These are phyloP conservation scores for Trochalopteron elliotii DNA, from an alignment of 2,113 vertebrate genomes.

Conservation along the genomic window DNA sequence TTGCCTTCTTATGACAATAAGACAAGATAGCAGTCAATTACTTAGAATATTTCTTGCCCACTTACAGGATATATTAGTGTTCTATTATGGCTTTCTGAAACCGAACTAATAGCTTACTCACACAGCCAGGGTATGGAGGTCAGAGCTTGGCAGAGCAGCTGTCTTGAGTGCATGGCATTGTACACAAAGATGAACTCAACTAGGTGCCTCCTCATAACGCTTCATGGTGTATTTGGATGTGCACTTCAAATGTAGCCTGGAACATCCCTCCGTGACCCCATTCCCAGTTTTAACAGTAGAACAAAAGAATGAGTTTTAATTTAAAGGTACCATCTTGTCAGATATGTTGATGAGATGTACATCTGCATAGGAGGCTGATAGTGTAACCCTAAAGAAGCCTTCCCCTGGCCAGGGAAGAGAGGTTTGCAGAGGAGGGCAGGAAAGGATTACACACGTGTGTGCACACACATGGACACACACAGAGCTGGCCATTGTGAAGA, in stretches of 20 bases:
- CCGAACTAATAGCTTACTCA: not conserved
- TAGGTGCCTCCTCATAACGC: not conserved
- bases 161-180: not conserved
- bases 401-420: not conserved
- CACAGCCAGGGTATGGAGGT: not conserved
- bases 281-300: not conserved
- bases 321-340: not conserved
- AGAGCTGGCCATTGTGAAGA: not conserved
- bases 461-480: not conserved
- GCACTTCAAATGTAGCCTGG: not conserved
- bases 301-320: not conserved
- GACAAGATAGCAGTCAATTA: not conserved
- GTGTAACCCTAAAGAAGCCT: not conserved
- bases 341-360: not conserved
- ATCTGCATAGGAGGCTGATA: not conserved
- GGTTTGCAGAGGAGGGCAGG: not conserved
- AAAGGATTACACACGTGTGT: accelerated
- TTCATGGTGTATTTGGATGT: not conserved
- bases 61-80: not conserved
- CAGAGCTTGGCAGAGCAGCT: not conserved
- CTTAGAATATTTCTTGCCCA: not conserved
- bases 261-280: not conserved
- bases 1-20: not conserved
- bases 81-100: not conserved
- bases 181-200: not conserved